Evolutionary conservation across 2,888 invertebrate genomes (phyloP), one percentile per base, ranked within the genome.

Genomic region (Drosophila kambysellisi): DNA sequence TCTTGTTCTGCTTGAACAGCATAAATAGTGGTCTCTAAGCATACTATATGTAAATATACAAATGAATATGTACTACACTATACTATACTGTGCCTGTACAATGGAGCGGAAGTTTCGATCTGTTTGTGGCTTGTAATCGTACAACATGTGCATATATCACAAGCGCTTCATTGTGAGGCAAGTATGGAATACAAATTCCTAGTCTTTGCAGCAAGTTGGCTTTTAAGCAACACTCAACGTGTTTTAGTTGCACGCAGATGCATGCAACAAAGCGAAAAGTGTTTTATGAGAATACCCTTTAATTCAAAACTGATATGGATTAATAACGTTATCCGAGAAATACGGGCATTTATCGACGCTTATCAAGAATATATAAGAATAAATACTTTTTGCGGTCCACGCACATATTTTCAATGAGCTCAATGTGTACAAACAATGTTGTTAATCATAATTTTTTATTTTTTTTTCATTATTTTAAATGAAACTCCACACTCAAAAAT

Each of bases 1-100:
- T 65, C 64, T 66, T 63, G 76, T 76, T 79, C 70, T 73, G 80
- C 79, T 70, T 79, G 71, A 76, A 69, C 68, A 79, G 66, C 73
- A 72, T 72, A 70, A 76, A 69, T 39, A 53, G 43, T 39, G 56
- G 46, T 6, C 29, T 60, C 46, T 51, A 46, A 48, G 53, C 37
- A 41, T 11, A 37, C 12, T 9, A 37, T 29, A n/a, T 30, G 17
- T 15, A 12, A 32, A 51, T 25, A 15, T 46, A 46, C 25, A 20
- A 6, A 43, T 43, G 43, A 4, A 11, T 41, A n/a, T n/a, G 43
- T 43, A 12, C 6, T 51, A 59, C 33, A 43, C 12, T 43, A 57
- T 43, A 30, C 29, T 6, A 30, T 6, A 30, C 11, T 39, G n/a
- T 43, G 12, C 51, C 15, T 65, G 20, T 41, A 76, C 20, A 63